Percentiles rank a stretch among this genome's conserved stretches.
Conservation (phyloP, 2,888 invertebrate genomes). For the Philaethria dido region DNA sequence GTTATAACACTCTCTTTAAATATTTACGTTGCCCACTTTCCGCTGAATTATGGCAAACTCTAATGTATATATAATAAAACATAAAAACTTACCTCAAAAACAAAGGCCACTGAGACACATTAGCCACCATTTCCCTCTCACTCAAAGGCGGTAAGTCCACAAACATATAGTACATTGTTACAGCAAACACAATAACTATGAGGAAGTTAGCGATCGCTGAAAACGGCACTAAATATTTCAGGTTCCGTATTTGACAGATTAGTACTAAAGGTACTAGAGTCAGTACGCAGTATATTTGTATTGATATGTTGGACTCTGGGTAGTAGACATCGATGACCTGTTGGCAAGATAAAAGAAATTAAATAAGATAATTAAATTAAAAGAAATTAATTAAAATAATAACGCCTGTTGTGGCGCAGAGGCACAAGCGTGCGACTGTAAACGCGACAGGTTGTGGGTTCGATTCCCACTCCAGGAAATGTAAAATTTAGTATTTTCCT, state of each 20-base stretch:
- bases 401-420: background rate
- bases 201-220: slow-evolving; percentile 93
- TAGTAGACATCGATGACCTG: slow-evolving; percentile 80
- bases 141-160: slow-evolving; percentile 68
- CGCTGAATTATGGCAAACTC: too few relatives aligned
- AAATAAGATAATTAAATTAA: too few relatives aligned
- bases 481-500: too few relatives aligned
- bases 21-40: too few relatives aligned
- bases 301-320: slow-evolving; percentile 76
- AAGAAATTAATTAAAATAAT: too few relatives aligned
- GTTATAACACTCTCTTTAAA: too few relatives aligned
- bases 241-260: slow-evolving; percentile 88
- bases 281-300: slow-evolving; percentile 86
- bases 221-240: slow-evolving; percentile 94
- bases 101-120: slow-evolving; percentile 87
- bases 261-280: slow-evolving; percentile 88
- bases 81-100: slow-evolving; percentile 91
- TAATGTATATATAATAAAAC: too few relatives aligned
- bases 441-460: too few relatives aligned
- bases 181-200: slow-evolving; percentile 89
- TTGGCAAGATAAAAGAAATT: too few relatives aligned
- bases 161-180: slow-evolving; percentile 93
- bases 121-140: slow-evolving; percentile 77
- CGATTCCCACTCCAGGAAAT: too few relatives aligned
- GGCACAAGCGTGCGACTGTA: too few relatives aligned